Evolutionary conservation across 2,113 vertebrate genomes (phyloP).

Genomic region (Sminthopsis crassicaudata): DNA sequence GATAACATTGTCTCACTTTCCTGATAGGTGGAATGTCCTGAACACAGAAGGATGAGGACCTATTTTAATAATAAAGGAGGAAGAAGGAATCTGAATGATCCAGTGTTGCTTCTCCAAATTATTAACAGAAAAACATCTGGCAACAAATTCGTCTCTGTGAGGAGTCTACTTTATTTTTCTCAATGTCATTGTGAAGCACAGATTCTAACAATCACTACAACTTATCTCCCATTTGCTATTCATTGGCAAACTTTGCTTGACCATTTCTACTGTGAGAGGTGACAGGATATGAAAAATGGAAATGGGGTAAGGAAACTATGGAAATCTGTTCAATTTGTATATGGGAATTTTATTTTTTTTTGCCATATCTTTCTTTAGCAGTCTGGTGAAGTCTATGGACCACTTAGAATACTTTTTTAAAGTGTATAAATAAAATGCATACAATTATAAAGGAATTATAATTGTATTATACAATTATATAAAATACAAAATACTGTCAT

Average conservation of each 20-base stretch:
- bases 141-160: neutral
- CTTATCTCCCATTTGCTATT: neutral
- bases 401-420: neutral
- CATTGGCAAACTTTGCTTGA: neutral
- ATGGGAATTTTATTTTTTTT: neutral
- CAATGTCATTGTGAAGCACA: neutral
- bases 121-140: neutral
- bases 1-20: neutral
- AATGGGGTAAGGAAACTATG: neutral
- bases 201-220: neutral
- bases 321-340: neutral
- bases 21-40: neutral
- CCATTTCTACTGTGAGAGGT: neutral
- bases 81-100: neutral
- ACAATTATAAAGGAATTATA: neutral
- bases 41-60: neutral
- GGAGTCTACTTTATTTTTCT: neutral
- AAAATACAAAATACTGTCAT: neutral
- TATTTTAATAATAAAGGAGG: neutral
- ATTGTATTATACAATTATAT: neutral
- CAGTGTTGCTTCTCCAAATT: neutral
- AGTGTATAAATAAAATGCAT: neutral
- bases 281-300: neutral
- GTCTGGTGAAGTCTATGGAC: neutral
- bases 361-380: neutral